phyloP scores from a whole-genome alignment of 2,113 vertebrate species.

The Phylloscopus trochilus region DNA sequence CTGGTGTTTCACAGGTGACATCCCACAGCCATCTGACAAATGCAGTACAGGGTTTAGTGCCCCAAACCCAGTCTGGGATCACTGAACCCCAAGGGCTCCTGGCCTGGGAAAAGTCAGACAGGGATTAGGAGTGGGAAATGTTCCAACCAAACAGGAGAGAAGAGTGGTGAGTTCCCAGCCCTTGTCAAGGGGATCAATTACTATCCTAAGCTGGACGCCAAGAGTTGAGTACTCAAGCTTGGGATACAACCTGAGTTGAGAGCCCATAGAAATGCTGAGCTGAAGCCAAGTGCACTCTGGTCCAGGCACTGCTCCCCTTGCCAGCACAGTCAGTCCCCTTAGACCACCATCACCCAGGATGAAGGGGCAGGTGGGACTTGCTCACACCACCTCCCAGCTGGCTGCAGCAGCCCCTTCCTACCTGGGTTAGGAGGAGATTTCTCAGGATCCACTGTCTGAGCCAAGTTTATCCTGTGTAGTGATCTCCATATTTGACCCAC shows the following conservation, averaged over 20 bases:
- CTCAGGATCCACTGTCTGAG: background rate
- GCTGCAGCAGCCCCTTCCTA: background rate
- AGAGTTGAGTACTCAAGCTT: background rate
- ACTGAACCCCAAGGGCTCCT: background rate
- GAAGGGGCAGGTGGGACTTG: background rate
- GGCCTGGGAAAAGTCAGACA: background rate
- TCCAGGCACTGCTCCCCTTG: background rate
- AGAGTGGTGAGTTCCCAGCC: rapidly evolving
- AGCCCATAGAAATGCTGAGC: background rate
- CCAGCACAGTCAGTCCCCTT: rapidly evolving
- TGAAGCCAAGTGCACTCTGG: background rate
- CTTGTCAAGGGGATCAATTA: background rate
- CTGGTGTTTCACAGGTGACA: rapidly evolving
- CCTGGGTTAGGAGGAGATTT: background rate
- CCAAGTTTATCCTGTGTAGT: background rate
- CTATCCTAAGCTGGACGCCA: background rate
- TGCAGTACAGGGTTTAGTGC: too few relatives aligned
- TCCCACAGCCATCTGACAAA: background rate
- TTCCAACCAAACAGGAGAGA: background rate
- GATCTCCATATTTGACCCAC: background rate
- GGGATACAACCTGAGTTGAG: background rate
- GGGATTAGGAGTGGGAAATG: background rate
- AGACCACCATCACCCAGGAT: too few relatives aligned
- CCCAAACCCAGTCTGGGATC: background rate
- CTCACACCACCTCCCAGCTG: background rate